A percentile compares a stretch with the other conserved stretches of the same genome.
These are phyloP conservation scores for Cryptus armator DNA, from an alignment of 2,888 invertebrate species.

Conservation along the genomic window DNA sequence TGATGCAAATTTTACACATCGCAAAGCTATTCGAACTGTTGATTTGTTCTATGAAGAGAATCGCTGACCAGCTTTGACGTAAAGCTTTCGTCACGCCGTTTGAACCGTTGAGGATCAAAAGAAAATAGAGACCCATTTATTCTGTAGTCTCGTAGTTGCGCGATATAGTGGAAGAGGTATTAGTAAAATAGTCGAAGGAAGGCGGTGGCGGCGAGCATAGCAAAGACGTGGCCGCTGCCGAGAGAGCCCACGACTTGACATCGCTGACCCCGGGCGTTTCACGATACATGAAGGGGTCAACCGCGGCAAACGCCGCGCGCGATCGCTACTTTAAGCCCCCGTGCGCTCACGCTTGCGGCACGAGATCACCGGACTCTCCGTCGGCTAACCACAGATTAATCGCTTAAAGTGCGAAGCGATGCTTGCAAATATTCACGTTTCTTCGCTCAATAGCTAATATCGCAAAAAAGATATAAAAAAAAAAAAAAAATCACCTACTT, in stretches of 20 bases:
- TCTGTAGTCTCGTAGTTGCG: conserved; percentile 47
- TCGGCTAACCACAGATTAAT: conserved; percentile 80
- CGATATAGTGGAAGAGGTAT: conserved; percentile 47
- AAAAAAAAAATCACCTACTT: background rate
- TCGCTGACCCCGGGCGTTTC: conserved; percentile 79
- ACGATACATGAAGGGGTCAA: conserved; percentile 80
- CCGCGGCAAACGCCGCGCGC: conserved; percentile 74
- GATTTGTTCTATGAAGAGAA: conserved; percentile 19
- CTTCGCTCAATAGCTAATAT: background rate
- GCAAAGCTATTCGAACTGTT: background rate
- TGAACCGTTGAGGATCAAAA: conserved; percentile 56
- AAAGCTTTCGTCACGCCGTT: conserved; percentile 61
- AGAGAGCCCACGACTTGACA: conserved; percentile 80
- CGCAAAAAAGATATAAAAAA: background rate
- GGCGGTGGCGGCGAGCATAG: conserved; percentile 68
- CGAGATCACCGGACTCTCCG: conserved; percentile 69
- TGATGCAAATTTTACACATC: background rate
- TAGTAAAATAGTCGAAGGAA: conserved; percentile 47
- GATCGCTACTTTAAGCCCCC: conserved; percentile 80
- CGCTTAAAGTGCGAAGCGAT: conserved; percentile 79
- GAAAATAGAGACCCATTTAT: conserved; percentile 42
- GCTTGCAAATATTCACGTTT: conserved; percentile 19
- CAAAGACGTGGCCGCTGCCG: conserved; percentile 74
- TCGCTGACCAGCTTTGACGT: conserved; percentile 57
- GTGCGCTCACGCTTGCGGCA: conserved; percentile 60